A percentile compares a stretch with the other conserved stretches of the same genome.
phyloP scores from a whole-genome alignment of 2,797 vertebrate genomes.

The Cyclura pinguis region DNA sequence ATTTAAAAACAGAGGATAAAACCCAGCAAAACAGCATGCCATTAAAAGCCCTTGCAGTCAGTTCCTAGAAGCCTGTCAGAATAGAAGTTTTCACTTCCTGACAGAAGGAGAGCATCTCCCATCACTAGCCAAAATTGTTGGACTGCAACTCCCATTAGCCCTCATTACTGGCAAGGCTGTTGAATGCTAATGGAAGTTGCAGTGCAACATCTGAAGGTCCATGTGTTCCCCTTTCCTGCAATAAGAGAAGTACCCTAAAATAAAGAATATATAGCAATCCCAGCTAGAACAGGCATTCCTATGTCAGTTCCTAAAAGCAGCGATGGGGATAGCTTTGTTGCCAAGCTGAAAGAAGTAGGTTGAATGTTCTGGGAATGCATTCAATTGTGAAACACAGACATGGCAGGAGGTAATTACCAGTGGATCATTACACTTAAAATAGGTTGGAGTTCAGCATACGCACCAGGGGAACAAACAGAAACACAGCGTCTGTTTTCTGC shows the following conservation, averaged over 20 bases:
- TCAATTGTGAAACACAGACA: slow-evolving; percentile 26
- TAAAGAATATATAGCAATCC: background rate
- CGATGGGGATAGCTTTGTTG: slow-evolving; percentile 8
- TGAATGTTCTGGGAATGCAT: slow-evolving; percentile 44
- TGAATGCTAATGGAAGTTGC: too few species aligned
- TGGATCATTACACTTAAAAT: slow-evolving; percentile 45
- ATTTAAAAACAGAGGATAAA: too few species aligned
- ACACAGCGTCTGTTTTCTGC: slow-evolving; percentile 52
- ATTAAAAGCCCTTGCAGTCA: too few species aligned
- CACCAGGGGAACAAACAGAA: slow-evolving; percentile 36
- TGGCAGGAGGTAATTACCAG: slow-evolving; percentile 48
- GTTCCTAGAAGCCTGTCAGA: too few species aligned
- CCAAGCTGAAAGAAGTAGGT: slow-evolving; percentile 46
- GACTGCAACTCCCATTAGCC: too few species aligned
- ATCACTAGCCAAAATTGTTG: too few species aligned
- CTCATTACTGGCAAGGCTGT: too few species aligned
- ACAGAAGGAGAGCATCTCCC: too few species aligned
- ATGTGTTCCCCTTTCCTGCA: too few species aligned
- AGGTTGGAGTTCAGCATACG: slow-evolving; percentile 39
- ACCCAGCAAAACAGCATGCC: too few species aligned
- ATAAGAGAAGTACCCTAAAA: background rate
- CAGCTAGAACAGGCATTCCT: background rate
- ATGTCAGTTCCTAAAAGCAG: background rate
- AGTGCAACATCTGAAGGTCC: too few species aligned
- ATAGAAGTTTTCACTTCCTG: too few species aligned